Evolutionary conservation across 2,888 invertebrate species (phyloP).

Genomic region (Heliothis peltigera): DNA sequence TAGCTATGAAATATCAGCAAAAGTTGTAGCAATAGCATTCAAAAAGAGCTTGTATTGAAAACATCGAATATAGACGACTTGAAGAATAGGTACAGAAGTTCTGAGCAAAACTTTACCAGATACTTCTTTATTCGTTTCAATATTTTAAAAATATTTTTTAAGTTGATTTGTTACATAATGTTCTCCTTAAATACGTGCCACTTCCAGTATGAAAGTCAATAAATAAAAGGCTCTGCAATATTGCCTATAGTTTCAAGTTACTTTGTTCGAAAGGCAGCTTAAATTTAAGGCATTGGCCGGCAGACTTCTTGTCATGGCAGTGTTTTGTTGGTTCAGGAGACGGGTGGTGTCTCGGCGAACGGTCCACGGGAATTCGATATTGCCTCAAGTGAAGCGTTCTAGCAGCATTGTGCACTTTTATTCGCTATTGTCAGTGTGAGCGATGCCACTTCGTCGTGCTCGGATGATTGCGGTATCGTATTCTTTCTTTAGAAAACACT

Average conservation of each 20-base stretch:
- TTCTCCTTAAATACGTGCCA: not conserved
- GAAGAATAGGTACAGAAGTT: slow-evolving; percentile 70
- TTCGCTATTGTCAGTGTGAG: slow-evolving; percentile 76
- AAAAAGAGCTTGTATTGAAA: slow-evolving; percentile 76
- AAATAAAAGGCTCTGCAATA: slow-evolving; percentile 15
- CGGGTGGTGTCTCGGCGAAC: slow-evolving; percentile 55
- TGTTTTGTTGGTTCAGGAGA: slow-evolving; percentile 65
- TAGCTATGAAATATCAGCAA: slow-evolving; percentile 73
- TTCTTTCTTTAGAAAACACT: slow-evolving; percentile 66
- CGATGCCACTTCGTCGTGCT: slow-evolving; percentile 71
- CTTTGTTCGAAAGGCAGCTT: slow-evolving; percentile 41
- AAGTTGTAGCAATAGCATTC: slow-evolving; percentile 76
- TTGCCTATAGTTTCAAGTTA: slow-evolving; percentile 12
- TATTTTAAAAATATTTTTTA: slow-evolving; percentile 61
- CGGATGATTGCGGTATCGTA: slow-evolving; percentile 72
- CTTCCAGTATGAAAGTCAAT: not conserved
- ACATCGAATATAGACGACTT: slow-evolving; percentile 73
- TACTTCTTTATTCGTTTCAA: slow-evolving; percentile 57
- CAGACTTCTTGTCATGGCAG: slow-evolving; percentile 49
- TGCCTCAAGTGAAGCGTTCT: slow-evolving; percentile 77
- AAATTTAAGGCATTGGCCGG: slow-evolving; percentile 47
- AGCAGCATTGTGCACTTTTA: slow-evolving; percentile 78
- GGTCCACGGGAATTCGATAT: slow-evolving; percentile 78
- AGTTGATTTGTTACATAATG: slow-evolving; percentile 32
- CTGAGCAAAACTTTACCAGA: slow-evolving; percentile 66